Evolutionary conservation across 2,888 invertebrate species (phyloP).

Genomic region (Himalopsyche kuldschensis): DNA sequence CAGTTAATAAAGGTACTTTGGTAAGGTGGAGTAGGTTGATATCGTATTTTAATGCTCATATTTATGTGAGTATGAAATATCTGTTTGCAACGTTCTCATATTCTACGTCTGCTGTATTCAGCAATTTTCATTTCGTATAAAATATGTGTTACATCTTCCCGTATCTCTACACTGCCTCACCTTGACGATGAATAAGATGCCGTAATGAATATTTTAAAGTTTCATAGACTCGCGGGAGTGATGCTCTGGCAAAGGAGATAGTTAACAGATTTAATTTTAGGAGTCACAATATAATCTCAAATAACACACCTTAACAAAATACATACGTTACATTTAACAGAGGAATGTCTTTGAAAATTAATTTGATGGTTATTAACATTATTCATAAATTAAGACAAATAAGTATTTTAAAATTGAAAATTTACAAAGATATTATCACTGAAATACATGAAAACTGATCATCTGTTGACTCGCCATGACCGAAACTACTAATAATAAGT

Average conservation of each 20-base stretch:
- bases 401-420: no score
- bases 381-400: no score
- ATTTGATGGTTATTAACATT: no score
- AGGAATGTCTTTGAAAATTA: no score
- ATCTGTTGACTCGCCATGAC: no score
- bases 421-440: no score
- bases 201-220: slow-evolving; percentile 26
- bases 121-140: slow-evolving; percentile 12
- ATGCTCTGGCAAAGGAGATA: neutral
- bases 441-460: no score
- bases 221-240: slow-evolving; percentile 5
- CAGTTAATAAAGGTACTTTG: neutral
- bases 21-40: neutral
- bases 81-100: neutral
- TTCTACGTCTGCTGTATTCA: neutral
- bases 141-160: neutral
- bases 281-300: neutral
- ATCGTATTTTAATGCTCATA: neutral
- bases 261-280: neutral
- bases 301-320: no score
- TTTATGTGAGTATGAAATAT: slow-evolving; percentile 1
- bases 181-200: slow-evolving; percentile 14
- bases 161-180: neutral
- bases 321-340: no score
- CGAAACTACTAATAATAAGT: no score